phyloP scores from a whole-genome alignment of 2,113 vertebrate genomes.

The Oreochromis aureus region DNA sequence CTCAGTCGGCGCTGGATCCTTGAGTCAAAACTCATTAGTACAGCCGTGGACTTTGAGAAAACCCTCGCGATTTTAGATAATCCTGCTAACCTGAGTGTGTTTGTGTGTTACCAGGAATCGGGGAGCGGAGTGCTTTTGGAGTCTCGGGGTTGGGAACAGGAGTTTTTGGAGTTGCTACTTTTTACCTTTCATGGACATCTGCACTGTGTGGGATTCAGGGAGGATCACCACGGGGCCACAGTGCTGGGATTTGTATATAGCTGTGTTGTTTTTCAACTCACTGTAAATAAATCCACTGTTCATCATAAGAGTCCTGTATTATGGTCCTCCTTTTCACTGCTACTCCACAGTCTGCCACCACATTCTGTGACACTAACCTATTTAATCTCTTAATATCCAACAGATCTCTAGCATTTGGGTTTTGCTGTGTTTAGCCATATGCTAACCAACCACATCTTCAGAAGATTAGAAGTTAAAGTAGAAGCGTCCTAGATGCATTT shows the following conservation, averaged over 20 bases:
- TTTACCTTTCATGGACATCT: not conserved
- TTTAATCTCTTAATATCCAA: not conserved
- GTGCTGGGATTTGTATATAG: not conserved
- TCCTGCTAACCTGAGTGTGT: not conserved
- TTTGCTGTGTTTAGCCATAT: not conserved
- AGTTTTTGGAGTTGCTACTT: not conserved
- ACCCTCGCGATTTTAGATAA: not conserved
- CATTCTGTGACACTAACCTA: not conserved
- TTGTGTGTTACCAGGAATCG: fast-evolving
- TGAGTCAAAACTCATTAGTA: fast-evolving
- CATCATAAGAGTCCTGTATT: not conserved
- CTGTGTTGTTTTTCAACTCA: not conserved
- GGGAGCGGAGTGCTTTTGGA: not conserved
- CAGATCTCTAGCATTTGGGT: not conserved
- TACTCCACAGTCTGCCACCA: not conserved
- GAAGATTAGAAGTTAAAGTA: not conserved
- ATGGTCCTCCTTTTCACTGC: not conserved
- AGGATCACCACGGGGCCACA: not conserved
- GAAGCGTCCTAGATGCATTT: not conserved
- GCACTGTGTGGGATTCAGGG: not conserved
- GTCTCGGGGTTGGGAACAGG: not conserved
- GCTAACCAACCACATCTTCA: not conserved
- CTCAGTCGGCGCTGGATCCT: not conserved
- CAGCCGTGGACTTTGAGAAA: no score
- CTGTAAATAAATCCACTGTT: not conserved